Percentiles rank a stretch among this genome's conserved stretches.
phyloP scores from a whole-genome alignment of 2,888 invertebrate species.

The Syrista parreyssii region DNA sequence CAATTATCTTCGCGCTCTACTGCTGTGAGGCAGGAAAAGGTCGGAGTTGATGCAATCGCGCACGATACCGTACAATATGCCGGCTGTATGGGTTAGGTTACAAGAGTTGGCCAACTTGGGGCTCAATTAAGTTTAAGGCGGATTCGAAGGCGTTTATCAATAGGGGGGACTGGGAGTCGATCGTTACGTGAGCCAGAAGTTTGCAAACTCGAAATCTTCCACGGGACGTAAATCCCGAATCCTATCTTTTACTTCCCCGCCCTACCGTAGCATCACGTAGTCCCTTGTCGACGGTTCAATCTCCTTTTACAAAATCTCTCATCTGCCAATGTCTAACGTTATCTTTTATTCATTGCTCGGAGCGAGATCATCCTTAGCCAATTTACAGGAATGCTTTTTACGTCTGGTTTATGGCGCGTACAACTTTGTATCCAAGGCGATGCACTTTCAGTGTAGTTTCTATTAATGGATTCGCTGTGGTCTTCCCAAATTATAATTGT shows the following conservation, averaged over 20 bases:
- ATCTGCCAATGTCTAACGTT: not conserved
- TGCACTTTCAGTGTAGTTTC: not conserved
- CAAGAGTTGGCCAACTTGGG: slow-evolving; percentile 25
- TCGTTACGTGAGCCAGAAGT: not conserved
- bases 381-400: not conserved
- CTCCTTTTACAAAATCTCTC: not conserved
- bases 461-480: not conserved
- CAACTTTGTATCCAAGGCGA: not conserved
- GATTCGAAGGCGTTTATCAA: slow-evolving; percentile 12
- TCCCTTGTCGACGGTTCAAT: not conserved
- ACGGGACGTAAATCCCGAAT: not conserved
- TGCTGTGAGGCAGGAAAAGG: slow-evolving; percentile 27
- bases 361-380: not conserved
- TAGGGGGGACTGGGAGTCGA: not conserved
- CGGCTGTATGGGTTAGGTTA: slow-evolving; percentile 20
- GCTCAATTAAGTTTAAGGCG: slow-evolving; percentile 30
- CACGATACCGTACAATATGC: slow-evolving; percentile 13
- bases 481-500: not conserved
- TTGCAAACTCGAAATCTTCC: not conserved
- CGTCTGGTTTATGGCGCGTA: not conserved
- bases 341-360: not conserved
- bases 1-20: slow-evolving; percentile 27
- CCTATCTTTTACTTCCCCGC: not conserved
- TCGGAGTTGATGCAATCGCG: slow-evolving; percentile 27
- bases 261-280: not conserved